phyloP scores from a whole-genome alignment of 2,888 invertebrate species.

The Andrena bucephala region DNA sequence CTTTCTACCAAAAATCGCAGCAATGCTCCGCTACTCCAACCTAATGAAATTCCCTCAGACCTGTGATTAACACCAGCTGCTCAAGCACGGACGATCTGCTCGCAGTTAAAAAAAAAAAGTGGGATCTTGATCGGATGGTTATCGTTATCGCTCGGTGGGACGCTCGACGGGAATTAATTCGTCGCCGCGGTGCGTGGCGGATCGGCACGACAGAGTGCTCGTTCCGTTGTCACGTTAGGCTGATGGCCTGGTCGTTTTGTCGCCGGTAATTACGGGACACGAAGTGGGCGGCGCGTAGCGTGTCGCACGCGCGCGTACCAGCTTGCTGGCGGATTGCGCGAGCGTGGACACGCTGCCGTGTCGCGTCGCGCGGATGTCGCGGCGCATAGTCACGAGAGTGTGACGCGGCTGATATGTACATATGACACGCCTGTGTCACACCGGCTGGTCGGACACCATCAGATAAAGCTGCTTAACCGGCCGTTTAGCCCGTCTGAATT shows the following conservation, averaged over 20 bases:
- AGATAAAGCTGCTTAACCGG: slow-evolving; percentile 59
- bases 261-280: slow-evolving; percentile 70
- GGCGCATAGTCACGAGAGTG: slow-evolving; percentile 58
- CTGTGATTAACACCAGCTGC: neutral
- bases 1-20: too few species aligned
- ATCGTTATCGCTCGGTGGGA: slow-evolving; percentile 13
- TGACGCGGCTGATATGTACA: slow-evolving; percentile 50
- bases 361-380: slow-evolving; percentile 46
- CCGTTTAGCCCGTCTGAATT: slow-evolving; percentile 45
- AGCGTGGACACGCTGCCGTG: slow-evolving; percentile 23
- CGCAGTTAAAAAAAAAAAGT: neutral
- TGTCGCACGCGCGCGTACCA: slow-evolving; percentile 76
- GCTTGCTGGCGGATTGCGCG: slow-evolving; percentile 63
- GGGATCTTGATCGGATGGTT: slow-evolving; percentile 27
- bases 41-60: too few species aligned
- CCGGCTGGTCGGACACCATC: slow-evolving; percentile 47
- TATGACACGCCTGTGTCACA: slow-evolving; percentile 55
- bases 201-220: slow-evolving; percentile 57
- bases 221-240: slow-evolving; percentile 77
- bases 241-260: slow-evolving; percentile 73
- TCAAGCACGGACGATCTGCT: neutral
- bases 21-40: too few species aligned
- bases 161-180: slow-evolving; percentile 53
- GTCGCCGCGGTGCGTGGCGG: slow-evolving; percentile 46
- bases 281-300: slow-evolving; percentile 72